phyloP scores from a whole-genome alignment of 2,888 invertebrate genomes.

The Morpho deidamia region DNA sequence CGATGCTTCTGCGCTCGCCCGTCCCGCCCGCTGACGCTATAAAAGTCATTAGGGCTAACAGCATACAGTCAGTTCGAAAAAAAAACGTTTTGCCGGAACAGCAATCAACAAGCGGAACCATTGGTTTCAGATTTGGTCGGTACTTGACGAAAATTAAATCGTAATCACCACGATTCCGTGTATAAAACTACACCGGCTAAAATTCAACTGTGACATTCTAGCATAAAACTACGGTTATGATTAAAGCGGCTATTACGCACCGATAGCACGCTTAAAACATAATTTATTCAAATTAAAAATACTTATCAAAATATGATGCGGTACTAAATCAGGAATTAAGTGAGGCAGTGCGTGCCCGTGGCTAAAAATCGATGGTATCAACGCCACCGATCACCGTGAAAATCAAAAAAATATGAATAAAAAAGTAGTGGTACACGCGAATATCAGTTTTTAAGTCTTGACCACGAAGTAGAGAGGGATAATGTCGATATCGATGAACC shows the following conservation, averaged over 20 bases:
- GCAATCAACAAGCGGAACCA: neutral
- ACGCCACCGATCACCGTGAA: slow-evolving; percentile 65
- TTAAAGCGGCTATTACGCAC: slow-evolving; percentile 59
- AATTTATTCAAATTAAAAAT: slow-evolving; percentile 79
- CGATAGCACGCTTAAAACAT: slow-evolving; percentile 74
- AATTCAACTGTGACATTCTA: slow-evolving; percentile 41
- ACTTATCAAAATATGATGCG: slow-evolving; percentile 78
- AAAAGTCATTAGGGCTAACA: too few species aligned
- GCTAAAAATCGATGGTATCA: slow-evolving; percentile 62
- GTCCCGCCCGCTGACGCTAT: too few species aligned
- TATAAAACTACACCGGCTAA: slow-evolving; percentile 14
- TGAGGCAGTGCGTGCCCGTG: slow-evolving; percentile 64
- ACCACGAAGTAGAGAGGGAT: slow-evolving; percentile 4
- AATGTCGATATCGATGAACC: slow-evolving; percentile 8
- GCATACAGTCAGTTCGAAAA: too few species aligned
- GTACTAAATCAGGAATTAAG: slow-evolving; percentile 75
- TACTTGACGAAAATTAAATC: slow-evolving; percentile 16
- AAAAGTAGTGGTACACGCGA: slow-evolving; percentile 54
- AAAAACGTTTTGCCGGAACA: too few species aligned
- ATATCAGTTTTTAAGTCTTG: slow-evolving; percentile 52
- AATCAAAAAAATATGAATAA: slow-evolving; percentile 53
- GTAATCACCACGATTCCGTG: slow-evolving; percentile 25
- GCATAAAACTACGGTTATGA: slow-evolving; percentile 57
- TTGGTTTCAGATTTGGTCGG: too few species aligned
- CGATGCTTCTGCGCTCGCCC: too few species aligned